These are phyloP conservation scores for Atopsyche davidsoni DNA, from an alignment of 1,140 invertebrate species.

Conservation along the genomic window DNA sequence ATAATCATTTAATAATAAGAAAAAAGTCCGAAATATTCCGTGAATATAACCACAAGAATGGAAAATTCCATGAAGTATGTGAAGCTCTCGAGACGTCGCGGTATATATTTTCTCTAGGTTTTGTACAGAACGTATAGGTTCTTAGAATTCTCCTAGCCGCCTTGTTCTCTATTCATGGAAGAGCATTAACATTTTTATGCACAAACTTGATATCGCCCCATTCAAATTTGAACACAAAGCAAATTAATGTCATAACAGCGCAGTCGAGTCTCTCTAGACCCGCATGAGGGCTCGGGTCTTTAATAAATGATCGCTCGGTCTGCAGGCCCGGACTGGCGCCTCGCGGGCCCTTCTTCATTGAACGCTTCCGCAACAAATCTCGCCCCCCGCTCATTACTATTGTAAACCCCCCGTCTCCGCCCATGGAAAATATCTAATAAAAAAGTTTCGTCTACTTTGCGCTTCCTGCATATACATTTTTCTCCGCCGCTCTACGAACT, in stretches of 20 bases:
- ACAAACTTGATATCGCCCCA: too few relatives aligned
- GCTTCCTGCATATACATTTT: slow-evolving; percentile 25
- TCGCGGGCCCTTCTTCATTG: slow-evolving; percentile 22
- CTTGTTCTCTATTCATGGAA: neutral
- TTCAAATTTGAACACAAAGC: slow-evolving; percentile 9
- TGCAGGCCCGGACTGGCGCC: slow-evolving; percentile 16
- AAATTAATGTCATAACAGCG: slow-evolving; percentile 24
- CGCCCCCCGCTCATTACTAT: slow-evolving; percentile 24
- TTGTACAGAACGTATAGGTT: neutral
- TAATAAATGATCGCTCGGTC: slow-evolving; percentile 20
- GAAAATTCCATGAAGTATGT: too few relatives aligned
- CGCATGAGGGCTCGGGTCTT: slow-evolving; percentile 13
- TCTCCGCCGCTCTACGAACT: slow-evolving; percentile 16
- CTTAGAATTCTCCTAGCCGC: neutral
- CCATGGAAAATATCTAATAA: slow-evolving; percentile 19
- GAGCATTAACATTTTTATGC: too few relatives aligned
- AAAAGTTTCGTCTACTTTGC: slow-evolving; percentile 25
- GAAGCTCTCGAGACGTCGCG: neutral
- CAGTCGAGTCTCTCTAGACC: neutral
- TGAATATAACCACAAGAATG: too few relatives aligned
- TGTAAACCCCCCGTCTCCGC: slow-evolving; percentile 8
- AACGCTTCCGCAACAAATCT: slow-evolving; percentile 28
- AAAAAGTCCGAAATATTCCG: too few relatives aligned
- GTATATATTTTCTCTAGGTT: slow-evolving; percentile 1
- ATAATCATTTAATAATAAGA: too few relatives aligned